phyloP scores from a whole-genome alignment of 1,140 invertebrate species.

The Varroa destructor region DNA sequence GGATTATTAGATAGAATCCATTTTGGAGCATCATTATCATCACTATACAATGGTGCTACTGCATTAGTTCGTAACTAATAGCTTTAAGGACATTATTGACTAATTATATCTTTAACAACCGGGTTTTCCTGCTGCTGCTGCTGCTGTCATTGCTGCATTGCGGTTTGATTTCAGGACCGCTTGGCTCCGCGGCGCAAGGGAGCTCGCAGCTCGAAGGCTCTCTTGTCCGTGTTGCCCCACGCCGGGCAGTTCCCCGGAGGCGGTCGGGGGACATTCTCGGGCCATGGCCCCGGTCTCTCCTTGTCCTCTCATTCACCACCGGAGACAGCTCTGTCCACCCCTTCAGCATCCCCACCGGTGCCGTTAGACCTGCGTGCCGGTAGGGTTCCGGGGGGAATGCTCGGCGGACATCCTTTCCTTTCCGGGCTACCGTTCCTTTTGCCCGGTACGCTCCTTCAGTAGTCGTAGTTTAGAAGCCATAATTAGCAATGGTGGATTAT shows the following conservation, averaged over 20 bases:
- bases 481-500: too few relatives aligned
- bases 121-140: too few relatives aligned
- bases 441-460: not conserved
- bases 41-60: too few relatives aligned
- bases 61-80: too few relatives aligned
- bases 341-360: slow-evolving; percentile 23
- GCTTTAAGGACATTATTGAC: too few relatives aligned
- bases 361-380: slow-evolving; percentile 23
- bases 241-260: slow-evolving; percentile 1
- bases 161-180: not conserved
- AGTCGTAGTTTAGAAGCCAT: too few relatives aligned
- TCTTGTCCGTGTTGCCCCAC: slow-evolving; percentile 26
- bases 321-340: slow-evolving; percentile 16
- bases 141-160: too few relatives aligned
- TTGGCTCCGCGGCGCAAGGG: slow-evolving; percentile 27
- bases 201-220: slow-evolving; percentile 28
- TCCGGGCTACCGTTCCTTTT: slow-evolving; percentile 24
- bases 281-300: not conserved
- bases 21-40: too few relatives aligned
- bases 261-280: not conserved
- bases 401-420: slow-evolving; percentile 17
- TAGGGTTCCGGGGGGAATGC: slow-evolving; percentile 18
- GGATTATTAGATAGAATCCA: too few relatives aligned
- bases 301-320: slow-evolving; percentile 2
- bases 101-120: too few relatives aligned